Base-by-base conservation (phyloP, 2,113 vertebrate species). In the Clarias macrocephalus region DNA sequence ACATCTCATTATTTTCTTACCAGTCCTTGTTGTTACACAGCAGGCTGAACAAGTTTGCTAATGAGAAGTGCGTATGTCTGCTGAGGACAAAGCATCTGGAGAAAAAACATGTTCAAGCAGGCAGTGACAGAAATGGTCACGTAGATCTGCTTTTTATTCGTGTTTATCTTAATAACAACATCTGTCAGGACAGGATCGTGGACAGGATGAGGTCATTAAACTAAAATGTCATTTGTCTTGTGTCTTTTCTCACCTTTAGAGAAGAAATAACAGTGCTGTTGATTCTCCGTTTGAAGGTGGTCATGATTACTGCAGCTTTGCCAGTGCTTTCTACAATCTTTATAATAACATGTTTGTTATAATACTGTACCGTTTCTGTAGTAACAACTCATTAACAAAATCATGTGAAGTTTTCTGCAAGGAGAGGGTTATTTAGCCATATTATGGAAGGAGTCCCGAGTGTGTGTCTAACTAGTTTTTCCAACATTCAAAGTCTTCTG, bases 51-150 rank as follows among this genome's bases (percentile, higher is more conserved):
- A 62, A 3, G 37, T 48, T 83, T n/a, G 2, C 28, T 76, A 83
- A 83, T 83, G 81, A 87, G 83, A 83, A 81, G 80, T 77, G 86
- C 76, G 19, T 28, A 28, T n/a, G 54, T 57, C 48, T 83, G 60
- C 60, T 48, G 21, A 70, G 42, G 56, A 63, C 57, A 42, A 87
- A 42, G 77, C 80, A 83, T 87, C 68, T 83, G 86, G 56, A 76
- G 80, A 56, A 12, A 4, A 21, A 83, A 87, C 80, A 63, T 33
- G 72, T 87, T 54, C 48, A 63, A 57, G 42, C 86, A 83, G 28
- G 86, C 59, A n/a, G 42, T 3, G 23, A 63, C 30, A 76, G 37
- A 86, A 37, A 72, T 12, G 21, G n/a, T 25, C 28, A 48, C 8
- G 9, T 4, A 80, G 33, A 30, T 60, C 16, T 12, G 3, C 56